phyloP scores from a whole-genome alignment of 2,888 invertebrate genomes.

The Aphelenchoides bicaudatus region DNA sequence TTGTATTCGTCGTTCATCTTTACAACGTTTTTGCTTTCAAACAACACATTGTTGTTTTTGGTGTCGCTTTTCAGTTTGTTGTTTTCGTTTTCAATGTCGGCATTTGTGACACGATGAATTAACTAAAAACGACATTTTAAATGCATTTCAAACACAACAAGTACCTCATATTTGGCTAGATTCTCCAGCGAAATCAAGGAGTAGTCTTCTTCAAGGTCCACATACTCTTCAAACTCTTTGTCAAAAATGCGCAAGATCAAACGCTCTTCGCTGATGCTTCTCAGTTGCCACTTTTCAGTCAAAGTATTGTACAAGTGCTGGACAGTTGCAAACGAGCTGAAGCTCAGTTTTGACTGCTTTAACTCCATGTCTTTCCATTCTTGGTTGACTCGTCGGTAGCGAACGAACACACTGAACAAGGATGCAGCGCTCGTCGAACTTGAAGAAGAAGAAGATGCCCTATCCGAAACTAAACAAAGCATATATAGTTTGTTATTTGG shows the following conservation, averaged over 20 bases:
- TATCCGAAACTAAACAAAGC: too few relatives aligned
- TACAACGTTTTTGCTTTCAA: too few relatives aligned
- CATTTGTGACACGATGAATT: too few relatives aligned
- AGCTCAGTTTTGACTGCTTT: conserved; percentile 15
- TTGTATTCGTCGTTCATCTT: too few relatives aligned
- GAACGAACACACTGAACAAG: conserved; percentile 14
- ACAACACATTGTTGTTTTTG: too few relatives aligned
- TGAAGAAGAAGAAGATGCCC: conserved; percentile 6
- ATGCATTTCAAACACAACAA: too few relatives aligned
- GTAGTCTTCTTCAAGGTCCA: conserved; percentile 20
- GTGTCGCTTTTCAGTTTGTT: too few relatives aligned
- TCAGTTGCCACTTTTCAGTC: conserved; percentile 4
- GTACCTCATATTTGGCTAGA: neutral
- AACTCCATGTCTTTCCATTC: conserved; percentile 14
- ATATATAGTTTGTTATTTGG: too few relatives aligned
- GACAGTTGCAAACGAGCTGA: conserved; percentile 15
- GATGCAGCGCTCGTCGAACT: neutral
- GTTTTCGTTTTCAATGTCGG: too few relatives aligned
- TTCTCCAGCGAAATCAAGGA: neutral
- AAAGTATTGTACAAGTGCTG: neutral
- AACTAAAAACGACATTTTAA: too few relatives aligned
- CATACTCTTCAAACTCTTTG: conserved; percentile 15
- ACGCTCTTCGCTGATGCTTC: neutral
- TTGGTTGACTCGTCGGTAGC: conserved; percentile 1
- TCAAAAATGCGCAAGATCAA: conserved; percentile 13